Conservation (phyloP, 2,797 vertebrate genomes). For the Halcyon badia region DNA sequence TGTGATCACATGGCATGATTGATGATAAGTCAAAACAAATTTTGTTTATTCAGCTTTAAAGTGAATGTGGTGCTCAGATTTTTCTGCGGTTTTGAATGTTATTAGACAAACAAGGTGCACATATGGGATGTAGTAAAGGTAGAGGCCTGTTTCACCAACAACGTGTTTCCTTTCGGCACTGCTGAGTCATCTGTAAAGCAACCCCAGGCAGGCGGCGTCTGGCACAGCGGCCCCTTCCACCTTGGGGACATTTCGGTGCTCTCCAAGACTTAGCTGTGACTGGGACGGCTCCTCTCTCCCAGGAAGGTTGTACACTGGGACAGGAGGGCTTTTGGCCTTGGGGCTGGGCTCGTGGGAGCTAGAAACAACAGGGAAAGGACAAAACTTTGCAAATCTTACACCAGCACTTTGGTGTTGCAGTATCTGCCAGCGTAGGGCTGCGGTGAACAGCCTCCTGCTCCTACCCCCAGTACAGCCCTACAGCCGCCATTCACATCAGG, state of each 20-base stretch:
- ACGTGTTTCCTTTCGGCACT: slow-evolving; percentile 59
- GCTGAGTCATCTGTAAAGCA: slow-evolving; percentile 61
- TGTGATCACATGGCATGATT: slow-evolving; percentile 83
- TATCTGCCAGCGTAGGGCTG: rapidly evolving
- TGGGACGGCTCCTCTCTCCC: background rate
- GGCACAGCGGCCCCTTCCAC: background rate
- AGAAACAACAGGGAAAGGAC: background rate
- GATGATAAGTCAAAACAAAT: slow-evolving; percentile 86
- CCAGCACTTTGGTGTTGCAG: rapidly evolving
- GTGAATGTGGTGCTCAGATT: slow-evolving; percentile 77
- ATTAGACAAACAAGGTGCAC: slow-evolving; percentile 83
- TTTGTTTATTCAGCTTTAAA: slow-evolving; percentile 86
- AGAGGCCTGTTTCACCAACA: slow-evolving; percentile 71
- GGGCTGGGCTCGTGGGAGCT: rapidly evolving
- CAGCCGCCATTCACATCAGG: rapidly evolving
- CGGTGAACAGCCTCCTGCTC: background rate
- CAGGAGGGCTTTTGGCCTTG: background rate
- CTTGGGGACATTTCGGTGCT: rapidly evolving
- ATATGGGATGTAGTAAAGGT: slow-evolving; percentile 76
- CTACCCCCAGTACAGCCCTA: rapidly evolving
- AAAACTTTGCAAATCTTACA: rapidly evolving
- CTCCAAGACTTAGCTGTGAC: background rate
- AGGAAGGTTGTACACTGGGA: background rate
- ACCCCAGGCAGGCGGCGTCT: background rate
- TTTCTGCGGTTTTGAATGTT: slow-evolving; percentile 78